A percentile compares a stretch with the other conserved stretches of the same genome.
phyloP scores from a whole-genome alignment of 2,797 vertebrate genomes.

The Rousettus madagascariensis region DNA sequence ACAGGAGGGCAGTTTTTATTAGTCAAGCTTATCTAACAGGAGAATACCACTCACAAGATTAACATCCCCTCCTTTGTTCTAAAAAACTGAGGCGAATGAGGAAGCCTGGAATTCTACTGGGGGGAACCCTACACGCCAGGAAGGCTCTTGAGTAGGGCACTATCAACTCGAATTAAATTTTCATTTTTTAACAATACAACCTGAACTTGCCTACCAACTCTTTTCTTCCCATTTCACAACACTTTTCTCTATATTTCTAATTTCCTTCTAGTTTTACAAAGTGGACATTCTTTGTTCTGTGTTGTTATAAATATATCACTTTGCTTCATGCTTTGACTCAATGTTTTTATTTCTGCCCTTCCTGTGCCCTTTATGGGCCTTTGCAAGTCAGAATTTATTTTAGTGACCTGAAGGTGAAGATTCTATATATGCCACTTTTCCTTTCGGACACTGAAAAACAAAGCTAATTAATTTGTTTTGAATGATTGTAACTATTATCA shows the following conservation, averaged over 20 bases:
- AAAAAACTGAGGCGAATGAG: neutral
- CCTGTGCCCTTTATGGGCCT: neutral
- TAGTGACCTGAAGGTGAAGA: neutral
- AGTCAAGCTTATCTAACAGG: neutral
- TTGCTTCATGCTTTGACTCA: neutral
- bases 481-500: neutral
- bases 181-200: neutral
- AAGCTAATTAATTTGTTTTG: neutral
- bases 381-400: neutral
- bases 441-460: neutral
- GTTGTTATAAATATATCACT: neutral
- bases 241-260: neutral
- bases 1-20: slow-evolving; percentile 27
- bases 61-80: neutral
- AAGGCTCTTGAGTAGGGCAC: neutral
- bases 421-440: neutral
- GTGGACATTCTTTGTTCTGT: neutral
- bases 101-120: neutral
- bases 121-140: neutral
- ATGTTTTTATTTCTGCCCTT: neutral
- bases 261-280: neutral
- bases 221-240: neutral
- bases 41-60: neutral
- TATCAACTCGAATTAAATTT: neutral
- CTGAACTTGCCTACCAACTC: neutral